Evolutionary conservation across 2,113 vertebrate genomes (phyloP), one percentile per base, ranked within the genome.

Genomic region (Micronycteris hirsuta): DNA sequence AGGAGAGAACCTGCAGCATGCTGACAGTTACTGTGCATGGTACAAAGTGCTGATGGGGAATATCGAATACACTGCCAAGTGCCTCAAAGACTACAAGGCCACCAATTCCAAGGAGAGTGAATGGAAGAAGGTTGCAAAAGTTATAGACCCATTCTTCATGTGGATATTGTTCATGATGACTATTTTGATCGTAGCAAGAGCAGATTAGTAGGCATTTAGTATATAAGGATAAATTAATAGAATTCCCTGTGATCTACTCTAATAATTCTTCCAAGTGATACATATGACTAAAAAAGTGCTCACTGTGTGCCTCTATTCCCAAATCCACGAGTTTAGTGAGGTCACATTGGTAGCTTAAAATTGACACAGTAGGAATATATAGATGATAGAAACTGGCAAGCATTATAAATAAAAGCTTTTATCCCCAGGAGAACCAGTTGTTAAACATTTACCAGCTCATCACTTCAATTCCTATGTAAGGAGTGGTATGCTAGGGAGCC

Each of bases 131-230:
- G 99, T 99, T 0, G 99, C 99, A 61, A 99, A 99, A 98, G 99
- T 99, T 98, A 99, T 99, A 99, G 99, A 99, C 96, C 98, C 99
- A 4, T 99, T 99, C 98, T 99, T 99, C 97, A 99, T 99, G 99
- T 99, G 99, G 99, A 98, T 99, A 96, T 99, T 99, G 96, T 99
- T 99, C 89, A 85, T 99, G 84, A 99, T 99, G 99, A 99, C 99
- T 1, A 97, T 99, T 96, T 98, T 99, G 90, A 98, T 99, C 95
- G 99, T 99, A 88, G 99, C 99, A 89, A 99, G 99, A 98, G 99
- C 99, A 45, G 99, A 97, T 96, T 94, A 85, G 78, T 41, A 41
- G 36, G 76, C 10, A 38, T 71, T 89, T 71, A 80, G 24, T 81
- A 45, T 54, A 28, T 67, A 31, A 33, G 43, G 43, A 49, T 47